phyloP scores from a whole-genome alignment of 23 tunicate species.

The Trididemnum nubilum region DNA sequence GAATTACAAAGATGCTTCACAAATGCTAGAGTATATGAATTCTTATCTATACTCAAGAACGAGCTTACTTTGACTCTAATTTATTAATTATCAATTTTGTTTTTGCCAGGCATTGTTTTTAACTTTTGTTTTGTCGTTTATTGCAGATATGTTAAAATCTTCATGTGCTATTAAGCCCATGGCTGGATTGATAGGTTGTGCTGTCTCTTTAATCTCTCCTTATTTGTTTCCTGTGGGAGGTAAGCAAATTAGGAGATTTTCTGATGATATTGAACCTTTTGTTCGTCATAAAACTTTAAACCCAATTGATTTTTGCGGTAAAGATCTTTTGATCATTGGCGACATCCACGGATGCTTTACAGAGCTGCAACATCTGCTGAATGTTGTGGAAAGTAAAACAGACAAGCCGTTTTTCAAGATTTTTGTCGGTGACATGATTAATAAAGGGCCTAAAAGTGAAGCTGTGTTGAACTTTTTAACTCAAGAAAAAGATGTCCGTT shows the following conservation, averaged over 20 bases:
- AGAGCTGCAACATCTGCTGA: conserved; percentile 38
- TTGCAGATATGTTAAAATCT: neutral
- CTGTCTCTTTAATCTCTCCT: conserved; percentile 6
- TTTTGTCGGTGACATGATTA: conserved; percentile 90
- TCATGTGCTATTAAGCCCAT: neutral
- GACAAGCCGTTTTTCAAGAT: conserved; percentile 37
- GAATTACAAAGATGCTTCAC: too few relatives aligned
- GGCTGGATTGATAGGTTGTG: conserved; percentile 30
- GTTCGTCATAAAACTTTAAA: conserved; percentile 51
- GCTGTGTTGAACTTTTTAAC: conserved; percentile 54
- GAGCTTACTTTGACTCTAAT: neutral
- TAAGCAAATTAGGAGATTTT: neutral
- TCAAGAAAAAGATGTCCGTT: conserved; percentile 21
- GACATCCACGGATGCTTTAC: conserved; percentile 87
- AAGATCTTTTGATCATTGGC: conserved; percentile 74
- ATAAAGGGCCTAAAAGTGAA: conserved; percentile 86
- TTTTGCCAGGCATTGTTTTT: too few relatives aligned
- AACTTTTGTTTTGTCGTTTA: too few relatives aligned
- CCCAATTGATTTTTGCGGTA: conserved; percentile 29
- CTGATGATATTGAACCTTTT: conserved; percentile 43
- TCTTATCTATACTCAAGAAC: neutral
- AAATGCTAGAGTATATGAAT: too few relatives aligned
- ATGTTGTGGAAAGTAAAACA: conserved; percentile 12
- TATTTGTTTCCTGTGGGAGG: neutral
- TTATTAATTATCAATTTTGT: neutral